Base-by-base conservation (phyloP, 2,888 invertebrate species). In the Cerastis leucographa region DNA sequence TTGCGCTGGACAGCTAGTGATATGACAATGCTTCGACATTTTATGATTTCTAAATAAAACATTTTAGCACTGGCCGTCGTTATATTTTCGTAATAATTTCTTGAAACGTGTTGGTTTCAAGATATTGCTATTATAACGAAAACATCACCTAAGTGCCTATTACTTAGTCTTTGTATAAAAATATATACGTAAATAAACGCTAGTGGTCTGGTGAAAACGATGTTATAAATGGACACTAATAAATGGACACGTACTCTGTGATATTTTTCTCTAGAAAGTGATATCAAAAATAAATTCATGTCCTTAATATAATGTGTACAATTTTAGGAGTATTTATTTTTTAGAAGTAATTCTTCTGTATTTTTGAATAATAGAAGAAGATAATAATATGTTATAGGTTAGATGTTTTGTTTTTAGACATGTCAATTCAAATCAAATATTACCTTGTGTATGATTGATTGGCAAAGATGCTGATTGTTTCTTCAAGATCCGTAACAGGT, bases 181-280 rank as follows among this genome's bases (percentile, higher is more conserved):
- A 78, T 78, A 83, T 66, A 56, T 25, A 71, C 54, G 70, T 56
- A 66, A 78, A 83, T 83, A 83, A 61, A 77, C 65, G 17, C 40
- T 49, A 80, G 70, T 70, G 46, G 56, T 70, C 46, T 77, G 80
- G n/a, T 46, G 44, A 25, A 67, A 62, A 67, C 66, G 76, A 71
- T 49, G 56, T 64, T 71, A 56, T 71, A n/a, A 83, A 78, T 71
- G 49, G 40, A 51, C 12, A 14, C 6, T n/a, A n/a, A 56, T 71
- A n/a, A 83, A 78, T 71, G 49, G 40, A 51, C 12, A 14, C 19
- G 22, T 69, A 42, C 11, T 68, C 22, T 46, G 49, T 14, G n/a
- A 44, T 64, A 71, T 79, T 71, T 67, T 61, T 64, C 11, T 72
- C 19, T 62, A 49, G 42, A 25, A 19, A n/a, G 19, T 46, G 54